Percentiles rank a stretch among this genome's conserved stretches.
Conservation (phyloP, 2,797 vertebrate genomes). For the Aulostomus chinensis region DNA sequence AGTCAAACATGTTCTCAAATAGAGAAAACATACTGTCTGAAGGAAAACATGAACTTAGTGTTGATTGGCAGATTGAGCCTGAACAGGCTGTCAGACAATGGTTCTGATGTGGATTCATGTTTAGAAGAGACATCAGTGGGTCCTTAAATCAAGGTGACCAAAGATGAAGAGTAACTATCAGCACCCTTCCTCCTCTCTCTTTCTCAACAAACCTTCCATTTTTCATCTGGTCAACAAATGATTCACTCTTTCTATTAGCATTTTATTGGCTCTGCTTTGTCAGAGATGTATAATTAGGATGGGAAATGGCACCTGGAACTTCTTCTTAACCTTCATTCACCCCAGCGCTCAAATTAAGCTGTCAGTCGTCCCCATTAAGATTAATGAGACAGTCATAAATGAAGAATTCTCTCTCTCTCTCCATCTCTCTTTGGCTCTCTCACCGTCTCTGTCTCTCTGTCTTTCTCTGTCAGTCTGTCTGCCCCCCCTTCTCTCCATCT, state of each 20-base stretch:
- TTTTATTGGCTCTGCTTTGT: conserved; percentile 72
- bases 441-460: too few relatives aligned
- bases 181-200: conserved; percentile 52
- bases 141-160: conserved; percentile 59
- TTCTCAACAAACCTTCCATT: conserved; percentile 61
- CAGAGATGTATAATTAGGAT: conserved; percentile 67
- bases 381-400: too few relatives aligned
- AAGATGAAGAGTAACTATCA: conserved; percentile 78
- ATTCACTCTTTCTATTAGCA: conserved; percentile 77
- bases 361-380: conserved; percentile 58
- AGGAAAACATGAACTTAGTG: too few relatives aligned
- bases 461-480: too few relatives aligned
- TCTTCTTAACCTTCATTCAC: conserved; percentile 50
- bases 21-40: too few relatives aligned
- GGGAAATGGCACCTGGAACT: conserved; percentile 40
- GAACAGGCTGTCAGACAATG: too few relatives aligned
- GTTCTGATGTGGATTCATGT: too few relatives aligned
- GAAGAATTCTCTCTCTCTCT: too few relatives aligned
- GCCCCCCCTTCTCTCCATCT: too few relatives aligned
- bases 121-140: conserved; percentile 4
- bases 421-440: too few relatives aligned
- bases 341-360: conserved; percentile 60
- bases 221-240: conserved; percentile 79
- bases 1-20: too few relatives aligned
- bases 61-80: too few relatives aligned